Evolutionary conservation across 2,113 vertebrate genomes (phyloP), one percentile per base, ranked within the genome.

Genomic region (Rhineura floridana): DNA sequence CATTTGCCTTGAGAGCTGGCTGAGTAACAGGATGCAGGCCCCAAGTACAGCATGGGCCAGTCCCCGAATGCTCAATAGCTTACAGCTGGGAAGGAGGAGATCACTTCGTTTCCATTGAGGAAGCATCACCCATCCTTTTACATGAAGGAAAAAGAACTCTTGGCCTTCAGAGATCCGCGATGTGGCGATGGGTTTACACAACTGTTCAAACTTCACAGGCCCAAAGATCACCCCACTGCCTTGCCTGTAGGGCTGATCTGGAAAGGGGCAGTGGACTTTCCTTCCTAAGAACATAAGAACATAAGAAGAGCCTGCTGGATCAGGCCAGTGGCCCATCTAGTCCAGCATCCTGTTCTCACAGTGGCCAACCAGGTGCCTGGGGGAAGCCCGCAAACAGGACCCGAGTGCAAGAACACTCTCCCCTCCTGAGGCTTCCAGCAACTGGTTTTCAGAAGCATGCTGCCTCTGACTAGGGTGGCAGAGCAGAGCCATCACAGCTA

Each of bases 91-190:
- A 21, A 72, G 52, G 36, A 44, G 23, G 23, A 7, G 33, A 50
- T 30, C 28, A 82, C 52, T 0, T 36, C 0, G 2, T 88, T 94
- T 93, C 92, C 92, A 90, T 21, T 46, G 85, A 80, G 85, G 95
- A 95, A 95, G 86, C 87, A 0, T 90, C 91, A 83, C 90, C 92
- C 89, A 93, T 94, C 90, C 77, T 95, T 91, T 92, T 84, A 83
- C 86, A 33, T 65, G 91, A 65, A 0, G 21, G 33, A 19, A 84
- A 15, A 78, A 75, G 82, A 90, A 79, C 92, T 88, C 86, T 63
- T 91, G 89, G 88, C 92, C 92, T n/a, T 39, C 0, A 0, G 69
- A 73, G 36, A 25, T 50, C 25, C 59, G 89, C 77, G 12, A 62
- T 33, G 23, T 3, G 81, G 69, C 9, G 86, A 83, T 87, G 87